Evolutionary conservation across 1,140 invertebrate genomes (phyloP).

Genomic region (Himalopsyche phryganea): DNA sequence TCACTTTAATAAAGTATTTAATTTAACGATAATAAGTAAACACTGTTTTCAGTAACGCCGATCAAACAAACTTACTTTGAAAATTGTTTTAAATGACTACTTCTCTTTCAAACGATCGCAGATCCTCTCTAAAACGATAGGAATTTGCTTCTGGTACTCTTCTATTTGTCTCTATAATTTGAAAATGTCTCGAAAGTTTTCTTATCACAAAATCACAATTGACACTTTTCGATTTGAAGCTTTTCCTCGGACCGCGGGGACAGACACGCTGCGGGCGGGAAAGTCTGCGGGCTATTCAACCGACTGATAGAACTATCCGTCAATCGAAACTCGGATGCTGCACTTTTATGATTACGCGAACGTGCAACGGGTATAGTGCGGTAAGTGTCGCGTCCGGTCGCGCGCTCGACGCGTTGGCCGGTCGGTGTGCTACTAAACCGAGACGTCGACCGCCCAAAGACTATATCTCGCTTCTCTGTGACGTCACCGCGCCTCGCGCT

Average conservation of each 20-base stretch:
- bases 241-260: conserved; percentile 4
- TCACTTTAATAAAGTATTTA: too few species aligned
- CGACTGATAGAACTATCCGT: not conserved
- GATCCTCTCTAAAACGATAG: too few species aligned
- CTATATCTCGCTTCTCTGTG: conserved; percentile 49
- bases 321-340: not conserved
- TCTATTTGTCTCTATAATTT: not conserved
- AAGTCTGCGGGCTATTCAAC: not conserved
- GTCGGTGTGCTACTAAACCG: conserved; percentile 51
- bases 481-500: conserved; percentile 44
- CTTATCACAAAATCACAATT: not conserved
- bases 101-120: too few species aligned
- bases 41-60: too few species aligned
- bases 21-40: too few species aligned
- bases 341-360: conserved; percentile 12
- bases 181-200: not conserved
- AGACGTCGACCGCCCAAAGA: conserved; percentile 45
- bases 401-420: conserved; percentile 42
- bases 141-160: too few species aligned
- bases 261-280: conserved; percentile 20
- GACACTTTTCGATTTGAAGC: conserved; percentile 1
- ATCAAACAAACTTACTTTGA: too few species aligned
- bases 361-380: not conserved
- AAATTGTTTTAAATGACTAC: too few species aligned
- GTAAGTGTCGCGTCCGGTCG: conserved; percentile 43